Conservation (phyloP, 2,888 invertebrate genomes). For the Cosmia trapezina region DNA sequence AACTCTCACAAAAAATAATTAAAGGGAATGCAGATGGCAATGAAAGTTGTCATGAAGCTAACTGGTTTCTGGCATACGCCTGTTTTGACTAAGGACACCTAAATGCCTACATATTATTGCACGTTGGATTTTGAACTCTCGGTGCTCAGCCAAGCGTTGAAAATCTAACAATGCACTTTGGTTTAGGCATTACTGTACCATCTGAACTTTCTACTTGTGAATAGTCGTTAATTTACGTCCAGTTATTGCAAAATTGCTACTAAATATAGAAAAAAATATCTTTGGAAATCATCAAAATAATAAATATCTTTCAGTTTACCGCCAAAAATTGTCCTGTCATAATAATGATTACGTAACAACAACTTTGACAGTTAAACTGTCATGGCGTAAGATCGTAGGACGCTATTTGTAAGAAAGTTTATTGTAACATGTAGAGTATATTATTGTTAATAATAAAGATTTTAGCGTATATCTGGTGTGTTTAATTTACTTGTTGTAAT, state of each 20-base stretch:
- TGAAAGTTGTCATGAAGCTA: neutral
- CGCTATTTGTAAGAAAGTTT: slow-evolving; percentile 84
- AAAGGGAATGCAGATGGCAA: neutral
- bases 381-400: slow-evolving; percentile 63
- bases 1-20: neutral
- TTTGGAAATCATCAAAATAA: neutral
- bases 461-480: slow-evolving; percentile 82
- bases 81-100: neutral
- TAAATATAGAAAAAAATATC: neutral
- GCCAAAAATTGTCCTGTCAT: slow-evolving; percentile 44
- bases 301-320: slow-evolving; percentile 26
- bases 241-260: neutral
- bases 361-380: slow-evolving; percentile 67
- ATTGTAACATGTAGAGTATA: slow-evolving; percentile 89
- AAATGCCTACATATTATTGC: neutral
- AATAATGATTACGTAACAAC: slow-evolving; percentile 19
- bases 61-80: neutral
- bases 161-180: neutral
- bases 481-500: slow-evolving; percentile 70
- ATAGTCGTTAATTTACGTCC: neutral
- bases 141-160: neutral
- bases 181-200: neutral
- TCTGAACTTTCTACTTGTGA: too few species aligned
- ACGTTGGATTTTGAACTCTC: neutral
- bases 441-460: slow-evolving; percentile 90